Percentiles rank a stretch among this genome's conserved stretches.
These are phyloP conservation scores for Aurelia aurita complex sp. Pacific DNA, from an alignment of 30 jellyfish, hydroid and myxozoan species.

Conservation along the genomic window DNA sequence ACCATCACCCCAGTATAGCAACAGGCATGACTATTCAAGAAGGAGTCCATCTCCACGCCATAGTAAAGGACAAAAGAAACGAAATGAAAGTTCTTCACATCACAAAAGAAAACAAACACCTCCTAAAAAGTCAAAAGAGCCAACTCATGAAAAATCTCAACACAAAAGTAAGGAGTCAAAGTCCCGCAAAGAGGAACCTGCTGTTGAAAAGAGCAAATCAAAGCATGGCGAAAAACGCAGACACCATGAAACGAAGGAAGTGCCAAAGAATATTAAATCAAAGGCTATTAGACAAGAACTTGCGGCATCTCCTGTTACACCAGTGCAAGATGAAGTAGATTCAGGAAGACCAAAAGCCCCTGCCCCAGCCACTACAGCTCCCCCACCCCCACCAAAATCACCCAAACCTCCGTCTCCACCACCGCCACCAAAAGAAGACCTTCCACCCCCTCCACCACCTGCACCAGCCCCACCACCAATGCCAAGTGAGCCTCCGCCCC, in stretches of 20 bases:
- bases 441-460: conserved; percentile 85
- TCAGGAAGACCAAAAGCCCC: conserved; percentile 9
- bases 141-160: conserved; percentile 32
- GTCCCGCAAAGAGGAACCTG: conserved; percentile 21
- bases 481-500: conserved; percentile 85
- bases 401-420: conserved; percentile 90
- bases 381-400: conserved; percentile 68
- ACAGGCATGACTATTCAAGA: conserved; percentile 36
- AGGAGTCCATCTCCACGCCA: conserved; percentile 43
- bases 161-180: conserved; percentile 18
- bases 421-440: conserved; percentile 75
- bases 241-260: conserved; percentile 17
- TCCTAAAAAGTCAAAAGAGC: conserved; percentile 28
- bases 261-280: not conserved
- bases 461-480: conserved; percentile 80
- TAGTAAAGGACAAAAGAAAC: conserved; percentile 40
- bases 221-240: conserved; percentile 10
- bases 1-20: conserved; percentile 68
- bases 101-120: conserved; percentile 47
- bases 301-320: conserved; percentile 79
- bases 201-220: conserved; percentile 7
- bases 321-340: conserved; percentile 80
- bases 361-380: conserved; percentile 12
- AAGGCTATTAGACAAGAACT: conserved; percentile 42
- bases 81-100: conserved; percentile 45